Evolutionary conservation across 2,888 invertebrate genomes (phyloP), one percentile per base, ranked within the genome.

Genomic region (Galeopsomyia nigrocyanea): DNA sequence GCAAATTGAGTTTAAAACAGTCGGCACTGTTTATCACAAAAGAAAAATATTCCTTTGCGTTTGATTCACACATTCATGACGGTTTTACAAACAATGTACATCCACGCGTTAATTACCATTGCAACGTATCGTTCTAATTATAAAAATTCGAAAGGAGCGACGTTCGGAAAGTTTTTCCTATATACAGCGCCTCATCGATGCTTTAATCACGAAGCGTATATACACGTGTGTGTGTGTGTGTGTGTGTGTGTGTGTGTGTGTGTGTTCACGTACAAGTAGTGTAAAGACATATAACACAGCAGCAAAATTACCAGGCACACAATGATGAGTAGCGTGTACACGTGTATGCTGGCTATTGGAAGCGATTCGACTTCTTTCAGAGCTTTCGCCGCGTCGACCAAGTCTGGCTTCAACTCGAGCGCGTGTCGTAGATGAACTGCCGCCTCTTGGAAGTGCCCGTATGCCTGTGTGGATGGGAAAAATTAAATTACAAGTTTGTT

Each of bases 401-500:
- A 94, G 79, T 94, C 94, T 56, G 96, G 96, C 87, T 94, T 92
- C 74, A 96, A 87, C 83, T 95, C 94, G 64, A 96, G 87, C 31
- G 95, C 92, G 82, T 95, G 95, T 78, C 92, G 90, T 77, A 96
- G 89, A 87, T 96, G 95, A 76, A 94, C 90, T 51, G 93, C 91
- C 51, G 96, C 95, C 87, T 96, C 95, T 88, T 95, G 92, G 87
- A 94, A 94, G 83, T 95, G 95, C 79, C 95, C 95, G 82, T 95
- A 95, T 0, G 95, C 94, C 87, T 88, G 71, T 0, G 68, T 73
- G 56, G 13, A 55, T 26, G 26, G 5, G 26, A 26, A 17, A 64
- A 65, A 19, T 49, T 26, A 19, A 13, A 71, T 46, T 51, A 26
- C 17, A 61, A 67, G 3, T 57, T 57, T 57, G 3, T 50, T 31